These are phyloP conservation scores for Heliconius erato DNA, from an alignment of 2,888 invertebrate genomes.

Conservation along the genomic window DNA sequence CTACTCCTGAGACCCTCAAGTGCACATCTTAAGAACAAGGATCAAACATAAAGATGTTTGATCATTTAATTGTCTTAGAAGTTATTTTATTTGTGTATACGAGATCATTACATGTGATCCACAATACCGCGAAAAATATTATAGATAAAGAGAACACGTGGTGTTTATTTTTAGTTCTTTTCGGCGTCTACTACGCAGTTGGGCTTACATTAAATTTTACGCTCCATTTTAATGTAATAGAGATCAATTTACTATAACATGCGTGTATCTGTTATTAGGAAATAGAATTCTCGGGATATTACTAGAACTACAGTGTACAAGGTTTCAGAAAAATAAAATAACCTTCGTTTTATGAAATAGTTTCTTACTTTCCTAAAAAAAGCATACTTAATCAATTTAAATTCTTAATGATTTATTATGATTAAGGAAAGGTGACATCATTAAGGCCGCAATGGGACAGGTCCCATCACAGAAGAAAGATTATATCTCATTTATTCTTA, in stretches of 20 bases:
- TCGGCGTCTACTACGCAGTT: constrained; percentile 32
- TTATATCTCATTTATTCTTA: too few relatives aligned
- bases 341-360: background rate
- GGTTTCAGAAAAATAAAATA: background rate
- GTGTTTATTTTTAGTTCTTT: constrained; percentile 34
- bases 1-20: too few relatives aligned
- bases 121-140: constrained; percentile 17
- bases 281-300: background rate
- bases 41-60: background rate
- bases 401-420: background rate
- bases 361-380: background rate
- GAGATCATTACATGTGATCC: background rate
- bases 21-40: too few relatives aligned
- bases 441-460: too few relatives aligned
- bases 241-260: background rate
- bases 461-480: too few relatives aligned
- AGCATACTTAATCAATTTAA: background rate
- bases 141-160: constrained; percentile 34
- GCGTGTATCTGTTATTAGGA: background rate
- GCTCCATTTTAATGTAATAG: background rate
- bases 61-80: background rate
- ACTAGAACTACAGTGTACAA: background rate
- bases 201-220: background rate
- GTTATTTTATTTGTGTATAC: background rate
- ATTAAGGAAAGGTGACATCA: too few relatives aligned